These are phyloP conservation scores for Ovibos moschatus DNA, from an alignment of 2,113 vertebrate species.

Conservation along the genomic window DNA sequence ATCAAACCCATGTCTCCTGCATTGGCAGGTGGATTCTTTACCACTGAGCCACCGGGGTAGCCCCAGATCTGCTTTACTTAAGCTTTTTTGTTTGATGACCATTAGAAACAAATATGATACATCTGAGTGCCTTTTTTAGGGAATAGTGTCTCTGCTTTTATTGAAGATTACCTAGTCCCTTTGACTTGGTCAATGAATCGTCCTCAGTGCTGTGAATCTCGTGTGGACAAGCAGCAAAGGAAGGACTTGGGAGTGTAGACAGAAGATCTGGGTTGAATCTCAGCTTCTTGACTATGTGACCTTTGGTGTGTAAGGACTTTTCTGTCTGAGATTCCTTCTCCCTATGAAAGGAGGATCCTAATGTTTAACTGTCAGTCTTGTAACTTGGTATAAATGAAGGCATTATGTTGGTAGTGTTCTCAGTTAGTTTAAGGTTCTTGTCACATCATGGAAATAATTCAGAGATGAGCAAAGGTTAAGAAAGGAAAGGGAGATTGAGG, in stretches of 20 bases:
- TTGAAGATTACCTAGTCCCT: background rate
- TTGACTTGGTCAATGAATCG: background rate
- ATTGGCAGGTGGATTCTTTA: background rate
- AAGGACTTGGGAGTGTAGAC: background rate
- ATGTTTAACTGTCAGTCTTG: background rate
- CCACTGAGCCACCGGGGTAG: background rate
- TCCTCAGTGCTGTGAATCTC: background rate
- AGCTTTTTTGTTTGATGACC: background rate
- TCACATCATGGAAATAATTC: background rate
- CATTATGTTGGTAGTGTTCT: background rate
- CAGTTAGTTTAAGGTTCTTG: background rate
- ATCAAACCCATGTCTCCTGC: background rate
- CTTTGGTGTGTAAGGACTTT: background rate
- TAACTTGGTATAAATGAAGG: background rate
- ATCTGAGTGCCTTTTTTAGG: background rate
- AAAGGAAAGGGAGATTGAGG: background rate
- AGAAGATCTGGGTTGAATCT: background rate
- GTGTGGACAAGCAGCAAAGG: background rate
- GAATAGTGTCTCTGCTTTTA: background rate
- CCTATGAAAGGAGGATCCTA: background rate
- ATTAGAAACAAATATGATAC: background rate
- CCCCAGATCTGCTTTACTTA: background rate
- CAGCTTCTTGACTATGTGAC: background rate
- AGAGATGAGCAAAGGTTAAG: background rate
- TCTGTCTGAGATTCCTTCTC: background rate